Conservation (phyloP, 2,113 vertebrate genomes). For the Lipophrys pholis region DNA sequence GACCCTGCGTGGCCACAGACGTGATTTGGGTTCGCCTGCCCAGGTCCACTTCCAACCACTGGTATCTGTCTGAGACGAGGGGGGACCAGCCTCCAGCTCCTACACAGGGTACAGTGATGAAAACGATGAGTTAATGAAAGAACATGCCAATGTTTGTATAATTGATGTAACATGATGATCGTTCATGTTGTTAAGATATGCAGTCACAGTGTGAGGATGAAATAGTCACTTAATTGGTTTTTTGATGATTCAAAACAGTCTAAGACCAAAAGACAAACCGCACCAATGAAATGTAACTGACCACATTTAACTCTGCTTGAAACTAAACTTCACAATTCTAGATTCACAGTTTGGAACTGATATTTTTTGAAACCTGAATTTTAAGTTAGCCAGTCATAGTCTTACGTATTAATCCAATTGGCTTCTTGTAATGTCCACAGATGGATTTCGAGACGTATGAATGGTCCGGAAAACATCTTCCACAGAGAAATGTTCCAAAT, state of each 20-base stretch:
- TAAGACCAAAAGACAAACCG: neutral
- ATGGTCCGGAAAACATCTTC: conserved; percentile 1
- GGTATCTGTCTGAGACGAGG: conserved; percentile 89
- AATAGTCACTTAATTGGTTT: no score
- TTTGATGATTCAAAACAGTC: no score
- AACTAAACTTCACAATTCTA: conserved; percentile 33
- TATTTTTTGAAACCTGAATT: neutral
- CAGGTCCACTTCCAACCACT: conserved; percentile 94
- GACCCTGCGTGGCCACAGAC: conserved; percentile 91
- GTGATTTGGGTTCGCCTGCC: conserved; percentile 89
- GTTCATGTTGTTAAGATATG: no score
- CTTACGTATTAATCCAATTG: conserved; percentile 15
- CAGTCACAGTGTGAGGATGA: no score
- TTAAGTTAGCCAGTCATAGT: conserved; percentile 20
- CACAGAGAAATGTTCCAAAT: conserved; percentile 13
- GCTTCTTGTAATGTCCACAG: conserved; percentile 23
- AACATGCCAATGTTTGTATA: no score
- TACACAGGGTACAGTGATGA: conserved; percentile 60
- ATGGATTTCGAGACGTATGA: neutral
- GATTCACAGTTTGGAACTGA: neutral
- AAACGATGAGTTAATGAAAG: neutral
- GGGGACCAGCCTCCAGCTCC: conserved; percentile 97
- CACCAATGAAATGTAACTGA: conserved; percentile 21
- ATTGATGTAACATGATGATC: no score
- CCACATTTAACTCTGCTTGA: conserved; percentile 33